Evolutionary conservation across 2,888 invertebrate species (phyloP).

Genomic region (Sarcophaga variegata): DNA sequence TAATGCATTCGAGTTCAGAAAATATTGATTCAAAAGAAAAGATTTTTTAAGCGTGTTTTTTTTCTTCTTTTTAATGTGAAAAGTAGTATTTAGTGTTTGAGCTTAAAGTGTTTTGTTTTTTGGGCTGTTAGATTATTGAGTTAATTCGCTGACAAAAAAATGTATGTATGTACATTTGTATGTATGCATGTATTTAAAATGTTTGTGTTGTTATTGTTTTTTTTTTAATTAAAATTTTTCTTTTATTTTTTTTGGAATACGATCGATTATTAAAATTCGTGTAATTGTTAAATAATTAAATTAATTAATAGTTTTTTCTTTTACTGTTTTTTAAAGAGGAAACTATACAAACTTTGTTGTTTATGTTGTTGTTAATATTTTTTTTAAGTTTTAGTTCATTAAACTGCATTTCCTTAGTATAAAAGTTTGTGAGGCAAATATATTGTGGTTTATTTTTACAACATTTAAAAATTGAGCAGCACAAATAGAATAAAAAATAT

Average conservation of each 20-base stretch:
- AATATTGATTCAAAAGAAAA: slow-evolving; percentile 42
- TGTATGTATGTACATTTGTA: not conserved
- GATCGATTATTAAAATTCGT: not conserved
- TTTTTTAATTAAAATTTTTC: not conserved
- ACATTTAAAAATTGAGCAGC: slow-evolving; percentile 64
- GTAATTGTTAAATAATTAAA: slow-evolving; percentile 1
- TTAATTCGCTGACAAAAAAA: too few species aligned
- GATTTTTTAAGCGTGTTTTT: slow-evolving; percentile 46
- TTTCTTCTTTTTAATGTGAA: not conserved
- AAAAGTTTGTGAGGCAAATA: slow-evolving; percentile 49
- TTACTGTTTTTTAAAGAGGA: slow-evolving; percentile 37
- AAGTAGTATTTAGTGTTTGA: slow-evolving; percentile 1
- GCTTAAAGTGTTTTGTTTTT: not conserved
- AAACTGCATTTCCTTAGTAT: slow-evolving; percentile 64
- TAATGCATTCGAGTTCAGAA: slow-evolving; percentile 9
- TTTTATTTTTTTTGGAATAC: not conserved
- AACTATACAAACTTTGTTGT: slow-evolving; percentile 60
- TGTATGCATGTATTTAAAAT: slow-evolving; percentile 12
- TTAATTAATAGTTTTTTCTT: slow-evolving; percentile 1
- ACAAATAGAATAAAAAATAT: slow-evolving; percentile 57
- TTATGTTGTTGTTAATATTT: slow-evolving; percentile 35
- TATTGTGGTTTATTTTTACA: slow-evolving; percentile 48
- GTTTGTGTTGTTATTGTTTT: slow-evolving; percentile 19
- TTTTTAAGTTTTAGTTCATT: slow-evolving; percentile 46
- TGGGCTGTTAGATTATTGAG: not conserved